Base-by-base conservation (phyloP, 1,140 invertebrate genomes). In the Trichonephila clavipes region DNA sequence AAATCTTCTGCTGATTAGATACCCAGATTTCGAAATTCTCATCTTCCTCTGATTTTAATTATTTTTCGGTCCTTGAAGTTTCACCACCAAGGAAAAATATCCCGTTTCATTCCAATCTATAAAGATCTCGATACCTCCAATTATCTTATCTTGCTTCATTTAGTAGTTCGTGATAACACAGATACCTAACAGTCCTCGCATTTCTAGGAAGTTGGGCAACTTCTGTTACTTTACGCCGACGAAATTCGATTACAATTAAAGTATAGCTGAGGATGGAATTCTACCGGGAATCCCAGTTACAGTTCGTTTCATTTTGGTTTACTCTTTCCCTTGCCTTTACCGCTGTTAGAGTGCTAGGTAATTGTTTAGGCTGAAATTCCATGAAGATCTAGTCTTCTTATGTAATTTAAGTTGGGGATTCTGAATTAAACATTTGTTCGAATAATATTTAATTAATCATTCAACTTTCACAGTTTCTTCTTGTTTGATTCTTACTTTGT, bases 221-320 rank as follows among this genome's bases (percentile, higher is more conserved):
- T 77, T 77, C 34, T 77, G 72, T 40, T 77, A 34, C 44, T 2
- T 83, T 59, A 12, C 51, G 7, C 19, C 44, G 8, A 21, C 21
- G 40, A 59, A 83, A 83, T 83, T 83, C 44, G 82, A 83, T 83
- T 58, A 83, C 82, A 44, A 83, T 83, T 83, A 83, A 58, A 83
- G 51, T 58, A 58, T 83, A 21, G 28, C 10, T 34, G 34, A 40
- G 72, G 28, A 40, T 18, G 82, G 44, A 83, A 83, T 83, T 24
- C 44, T 28, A 58, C 24, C 82, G 82, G 44, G 82, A 59, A 83
- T 83, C 44, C 5, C 51, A 59, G 82, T 83, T 83, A 44, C 40
- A 18, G n/a, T 58, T 2, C n/a, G 8, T 8, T 77, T 77, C 8
- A 83, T 51, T 51, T 51, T 12, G 8, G 51, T 58, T 83, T 59